Conservation (phyloP, 1,140 invertebrate genomes). For the Mylabris phalerata region DNA sequence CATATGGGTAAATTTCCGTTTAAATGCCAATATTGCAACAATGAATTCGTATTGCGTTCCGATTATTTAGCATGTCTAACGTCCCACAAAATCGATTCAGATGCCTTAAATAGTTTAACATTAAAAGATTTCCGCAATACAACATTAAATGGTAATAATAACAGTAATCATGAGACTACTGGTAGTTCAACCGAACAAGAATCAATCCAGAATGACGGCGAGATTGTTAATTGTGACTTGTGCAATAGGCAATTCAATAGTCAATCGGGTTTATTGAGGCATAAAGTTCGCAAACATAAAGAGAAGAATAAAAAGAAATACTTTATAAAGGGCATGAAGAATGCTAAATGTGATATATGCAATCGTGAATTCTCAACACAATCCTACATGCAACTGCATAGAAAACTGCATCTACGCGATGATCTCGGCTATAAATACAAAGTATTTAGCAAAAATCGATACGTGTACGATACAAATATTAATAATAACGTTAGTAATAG, state of each 20-base stretch:
- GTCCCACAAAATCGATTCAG: conserved; percentile 21
- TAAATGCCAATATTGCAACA: conserved; percentile 31
- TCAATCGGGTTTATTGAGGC: conserved; percentile 28
- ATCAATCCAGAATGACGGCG: conserved; percentile 20
- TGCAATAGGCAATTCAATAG: conserved; percentile 30
- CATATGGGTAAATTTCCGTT: conserved; percentile 36
- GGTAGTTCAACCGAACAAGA: conserved; percentile 3
- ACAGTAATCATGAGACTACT: neutral
- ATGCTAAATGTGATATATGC: conserved; percentile 38
- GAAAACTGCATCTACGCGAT: conserved; percentile 33
- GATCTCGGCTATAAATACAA: conserved; percentile 35
- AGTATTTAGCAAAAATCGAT: conserved; percentile 31
- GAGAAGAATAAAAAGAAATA: conserved; percentile 35
- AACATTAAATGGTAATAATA: too few species aligned
- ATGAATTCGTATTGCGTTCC: conserved; percentile 20
- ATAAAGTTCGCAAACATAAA: conserved; percentile 35
- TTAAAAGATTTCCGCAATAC: conserved; percentile 28
- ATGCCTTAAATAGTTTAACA: conserved; percentile 25
- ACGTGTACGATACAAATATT: conserved; percentile 5
- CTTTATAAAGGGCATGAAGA: conserved; percentile 39
- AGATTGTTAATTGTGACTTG: conserved; percentile 28
- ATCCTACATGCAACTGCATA: conserved; percentile 36
- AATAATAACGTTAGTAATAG: neutral
- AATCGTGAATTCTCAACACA: conserved; percentile 36
- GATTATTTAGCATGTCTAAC: conserved; percentile 32